Percentiles rank a stretch among this genome's conserved stretches.
Evolutionary conservation across 2,888 invertebrate species (phyloP).

Genomic region (Drosophila limbata): DNA sequence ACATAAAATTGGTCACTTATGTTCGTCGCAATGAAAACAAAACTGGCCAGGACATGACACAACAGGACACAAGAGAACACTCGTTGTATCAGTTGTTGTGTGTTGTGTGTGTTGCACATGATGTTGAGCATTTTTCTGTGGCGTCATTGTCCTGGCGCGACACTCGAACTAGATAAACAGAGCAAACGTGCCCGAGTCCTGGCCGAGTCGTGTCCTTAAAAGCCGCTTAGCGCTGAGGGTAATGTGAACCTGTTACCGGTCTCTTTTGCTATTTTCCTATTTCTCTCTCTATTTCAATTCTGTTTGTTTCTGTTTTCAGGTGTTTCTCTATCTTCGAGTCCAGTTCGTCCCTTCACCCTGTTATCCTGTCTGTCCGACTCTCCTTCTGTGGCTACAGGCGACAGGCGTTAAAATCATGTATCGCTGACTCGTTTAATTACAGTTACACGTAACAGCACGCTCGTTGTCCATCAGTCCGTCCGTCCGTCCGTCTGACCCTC

Average conservation of each 20-base stretch:
- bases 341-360: slow-evolving; percentile 10
- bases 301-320: slow-evolving; percentile 41
- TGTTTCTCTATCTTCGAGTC: slow-evolving; percentile 31
- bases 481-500: slow-evolving; percentile 13
- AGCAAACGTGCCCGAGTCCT: slow-evolving; percentile 51
- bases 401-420: slow-evolving; percentile 80
- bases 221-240: slow-evolving; percentile 72
- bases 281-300: slow-evolving; percentile 18
- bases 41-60: slow-evolving; percentile 80
- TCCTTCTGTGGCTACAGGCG: slow-evolving; percentile 55
- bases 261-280: not conserved
- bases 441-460: slow-evolving; percentile 72
- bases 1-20: slow-evolving; percentile 83
- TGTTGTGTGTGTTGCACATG: slow-evolving; percentile 60
- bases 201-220: slow-evolving; percentile 67
- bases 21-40: slow-evolving; percentile 77
- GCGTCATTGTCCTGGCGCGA: slow-evolving; percentile 70
- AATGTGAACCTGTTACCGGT: slow-evolving; percentile 73
- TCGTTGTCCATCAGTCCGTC: not conserved
- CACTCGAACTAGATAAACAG: slow-evolving; percentile 70
- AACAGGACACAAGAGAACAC: slow-evolving; percentile 29
- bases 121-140: slow-evolving; percentile 70
- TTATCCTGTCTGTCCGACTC: slow-evolving; percentile 20
- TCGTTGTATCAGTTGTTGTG: slow-evolving; percentile 7
- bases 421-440: slow-evolving; percentile 81